These are phyloP conservation scores for Zaprionus vittiger DNA, from an alignment of 1,140 invertebrate species.

Conservation along the genomic window DNA sequence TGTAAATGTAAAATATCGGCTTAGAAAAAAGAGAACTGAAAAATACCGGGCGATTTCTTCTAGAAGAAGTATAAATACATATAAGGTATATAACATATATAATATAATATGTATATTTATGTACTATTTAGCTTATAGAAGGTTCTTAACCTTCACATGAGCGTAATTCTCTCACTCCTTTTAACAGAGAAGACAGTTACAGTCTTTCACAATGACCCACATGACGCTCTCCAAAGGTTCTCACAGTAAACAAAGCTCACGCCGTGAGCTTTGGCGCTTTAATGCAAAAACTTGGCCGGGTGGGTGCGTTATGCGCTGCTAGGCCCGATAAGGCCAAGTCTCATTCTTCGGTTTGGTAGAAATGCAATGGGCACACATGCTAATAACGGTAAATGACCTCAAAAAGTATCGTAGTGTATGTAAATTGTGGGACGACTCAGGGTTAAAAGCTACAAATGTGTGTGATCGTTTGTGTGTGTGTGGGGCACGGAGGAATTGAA, in stretches of 20 bases:
- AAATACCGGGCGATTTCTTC: no score
- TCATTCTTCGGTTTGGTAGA: slow-evolving; percentile 20
- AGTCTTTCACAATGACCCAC: neutral
- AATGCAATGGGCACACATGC: slow-evolving; percentile 75
- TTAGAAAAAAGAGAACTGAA: no score
- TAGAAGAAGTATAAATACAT: no score
- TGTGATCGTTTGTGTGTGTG: slow-evolving; percentile 20
- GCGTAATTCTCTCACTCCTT: neutral
- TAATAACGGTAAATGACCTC: slow-evolving; percentile 66
- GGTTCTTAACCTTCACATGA: neutral
- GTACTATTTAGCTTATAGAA: neutral
- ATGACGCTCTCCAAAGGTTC: slow-evolving; percentile 21
- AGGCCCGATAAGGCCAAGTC: slow-evolving; percentile 44
- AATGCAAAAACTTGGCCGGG: slow-evolving; percentile 16
- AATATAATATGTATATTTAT: no score
- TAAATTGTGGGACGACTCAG: slow-evolving; percentile 38
- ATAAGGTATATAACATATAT: no score
- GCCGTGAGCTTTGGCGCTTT: slow-evolving; percentile 2
- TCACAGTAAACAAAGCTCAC: slow-evolving; percentile 46
- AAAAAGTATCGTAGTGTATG: slow-evolving; percentile 36
- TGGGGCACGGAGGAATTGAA: slow-evolving; percentile 11
- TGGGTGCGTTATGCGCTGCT: slow-evolving; percentile 64
- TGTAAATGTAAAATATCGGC: no score
- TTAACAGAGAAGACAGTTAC: neutral
- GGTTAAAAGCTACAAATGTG: slow-evolving; percentile 19